Evolutionary conservation across 1,140 invertebrate species (phyloP).

Genomic region (Copidosoma floridanum): DNA sequence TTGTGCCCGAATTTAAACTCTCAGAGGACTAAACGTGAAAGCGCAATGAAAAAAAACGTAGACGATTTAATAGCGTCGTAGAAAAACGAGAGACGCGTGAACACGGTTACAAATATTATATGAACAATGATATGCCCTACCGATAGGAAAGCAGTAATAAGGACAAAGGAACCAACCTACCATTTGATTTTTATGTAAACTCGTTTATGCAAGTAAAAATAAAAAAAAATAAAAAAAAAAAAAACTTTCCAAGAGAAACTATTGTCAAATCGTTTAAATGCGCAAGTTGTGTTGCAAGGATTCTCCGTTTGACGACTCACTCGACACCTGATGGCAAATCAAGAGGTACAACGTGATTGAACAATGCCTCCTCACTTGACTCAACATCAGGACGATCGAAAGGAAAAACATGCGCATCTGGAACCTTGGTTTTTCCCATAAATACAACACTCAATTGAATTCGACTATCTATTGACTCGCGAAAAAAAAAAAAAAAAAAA

Average conservation of each 20-base stretch:
- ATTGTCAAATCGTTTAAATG: conserved; percentile 5
- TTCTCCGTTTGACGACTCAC: too few relatives aligned
- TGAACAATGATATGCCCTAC: not conserved
- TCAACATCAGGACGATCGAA: too few relatives aligned
- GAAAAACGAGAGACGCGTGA: conserved; percentile 8
- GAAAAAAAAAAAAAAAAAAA: conserved; percentile 14
- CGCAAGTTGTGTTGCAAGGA: too few relatives aligned
- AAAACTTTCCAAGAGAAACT: too few relatives aligned
- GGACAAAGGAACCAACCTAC: not conserved
- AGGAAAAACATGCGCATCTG: conserved; percentile 12
- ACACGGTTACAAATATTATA: conserved; percentile 5
- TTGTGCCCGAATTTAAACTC: conserved; percentile 24
- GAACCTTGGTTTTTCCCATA: too few relatives aligned
- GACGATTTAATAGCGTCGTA: not conserved
- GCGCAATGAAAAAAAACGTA: not conserved
- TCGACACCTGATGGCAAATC: too few relatives aligned
- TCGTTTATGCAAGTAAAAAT: not conserved
- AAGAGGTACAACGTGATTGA: too few relatives aligned
- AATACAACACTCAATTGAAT: too few relatives aligned
- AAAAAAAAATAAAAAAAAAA: not conserved
- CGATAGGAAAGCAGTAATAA: conserved; percentile 6
- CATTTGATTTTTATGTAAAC: conserved; percentile 4
- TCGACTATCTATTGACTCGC: conserved; percentile 22
- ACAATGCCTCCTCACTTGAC: too few relatives aligned
- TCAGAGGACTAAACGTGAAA: conserved; percentile 23